phyloP scores from a whole-genome alignment of 2,797 vertebrate species.

The Pangasius larnaudii region DNA sequence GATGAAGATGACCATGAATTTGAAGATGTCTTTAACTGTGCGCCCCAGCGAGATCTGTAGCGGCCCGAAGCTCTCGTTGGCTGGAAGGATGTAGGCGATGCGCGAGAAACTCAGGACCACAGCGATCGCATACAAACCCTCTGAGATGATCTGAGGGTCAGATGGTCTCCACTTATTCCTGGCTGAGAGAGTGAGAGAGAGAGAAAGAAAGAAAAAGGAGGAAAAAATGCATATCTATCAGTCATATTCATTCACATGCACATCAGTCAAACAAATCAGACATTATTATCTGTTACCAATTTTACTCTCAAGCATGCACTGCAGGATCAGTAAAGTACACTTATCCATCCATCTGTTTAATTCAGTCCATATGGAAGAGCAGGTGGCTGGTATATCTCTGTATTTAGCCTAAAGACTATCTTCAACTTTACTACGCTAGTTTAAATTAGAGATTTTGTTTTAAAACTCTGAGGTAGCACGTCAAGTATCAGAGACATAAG shows the following conservation, averaged over 20 bases:
- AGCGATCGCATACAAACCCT: slow-evolving; percentile 93
- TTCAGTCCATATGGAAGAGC: neutral
- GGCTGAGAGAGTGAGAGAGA: slow-evolving; percentile 74
- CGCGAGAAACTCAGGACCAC: slow-evolving; percentile 97
- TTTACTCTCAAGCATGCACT: neutral
- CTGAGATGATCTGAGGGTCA: slow-evolving; percentile 97
- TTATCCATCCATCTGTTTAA: neutral
- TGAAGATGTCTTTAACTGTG: slow-evolving; percentile 98
- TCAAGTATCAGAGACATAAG: neutral
- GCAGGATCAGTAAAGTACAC: neutral
- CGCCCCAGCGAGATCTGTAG: slow-evolving; percentile 96
- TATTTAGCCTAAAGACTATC: neutral
- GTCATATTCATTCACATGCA: neutral
- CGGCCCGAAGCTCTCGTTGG: slow-evolving; percentile 96
- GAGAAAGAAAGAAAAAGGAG: neutral
- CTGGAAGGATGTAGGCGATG: slow-evolving; percentile 96
- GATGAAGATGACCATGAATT: slow-evolving; percentile 99
- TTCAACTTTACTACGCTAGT: neutral
- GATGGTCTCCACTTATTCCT: slow-evolving; percentile 97
- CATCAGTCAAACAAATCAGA: neutral
- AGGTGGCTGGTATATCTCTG: neutral
- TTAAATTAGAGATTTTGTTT: neutral
- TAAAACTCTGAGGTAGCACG: neutral
- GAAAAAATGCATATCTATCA: neutral
- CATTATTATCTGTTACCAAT: slow-evolving; percentile 1